These are phyloP conservation scores for Drosophila testacea DNA, from an alignment of 2,888 invertebrate species.

Conservation along the genomic window DNA sequence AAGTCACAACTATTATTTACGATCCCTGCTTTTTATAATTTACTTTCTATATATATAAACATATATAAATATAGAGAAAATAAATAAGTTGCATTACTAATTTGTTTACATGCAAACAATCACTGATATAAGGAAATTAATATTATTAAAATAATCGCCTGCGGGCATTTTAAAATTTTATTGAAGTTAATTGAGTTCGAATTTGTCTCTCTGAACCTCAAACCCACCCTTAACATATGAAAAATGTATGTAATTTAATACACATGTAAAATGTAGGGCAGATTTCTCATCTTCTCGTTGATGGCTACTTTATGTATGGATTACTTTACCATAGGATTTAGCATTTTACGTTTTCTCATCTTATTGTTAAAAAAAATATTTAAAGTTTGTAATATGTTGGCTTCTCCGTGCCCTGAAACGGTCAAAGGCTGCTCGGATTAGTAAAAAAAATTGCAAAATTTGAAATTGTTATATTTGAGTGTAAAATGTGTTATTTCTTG, in stretches of 20 bases:
- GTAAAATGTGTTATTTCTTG: no score
- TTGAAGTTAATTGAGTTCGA: constrained; percentile 1
- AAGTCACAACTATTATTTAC: no score
- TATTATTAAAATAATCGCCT: neutral
- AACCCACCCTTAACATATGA: neutral
- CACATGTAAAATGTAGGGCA: neutral
- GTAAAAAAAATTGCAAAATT: no score
- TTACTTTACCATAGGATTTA: neutral
- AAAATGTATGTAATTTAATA: neutral
- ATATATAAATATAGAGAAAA: neutral
- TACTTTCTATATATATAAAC: neutral
- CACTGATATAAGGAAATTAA: neutral
- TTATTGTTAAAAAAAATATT: no score
- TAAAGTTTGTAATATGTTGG: no score
- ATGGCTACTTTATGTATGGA: no score
- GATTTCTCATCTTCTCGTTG: neutral
- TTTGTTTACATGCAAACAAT: neutral
- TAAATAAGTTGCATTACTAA: neutral
- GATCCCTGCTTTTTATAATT: no score
- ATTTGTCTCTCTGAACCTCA: neutral
- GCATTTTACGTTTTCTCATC: no score
- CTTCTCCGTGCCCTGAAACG: no score
- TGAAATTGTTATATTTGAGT: no score
- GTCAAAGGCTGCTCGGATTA: no score
- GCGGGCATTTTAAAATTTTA: neutral